Evolutionary conservation across 2,113 vertebrate genomes (phyloP), one percentile per base, ranked within the genome.

Genomic region (Istiophorus platypterus): DNA sequence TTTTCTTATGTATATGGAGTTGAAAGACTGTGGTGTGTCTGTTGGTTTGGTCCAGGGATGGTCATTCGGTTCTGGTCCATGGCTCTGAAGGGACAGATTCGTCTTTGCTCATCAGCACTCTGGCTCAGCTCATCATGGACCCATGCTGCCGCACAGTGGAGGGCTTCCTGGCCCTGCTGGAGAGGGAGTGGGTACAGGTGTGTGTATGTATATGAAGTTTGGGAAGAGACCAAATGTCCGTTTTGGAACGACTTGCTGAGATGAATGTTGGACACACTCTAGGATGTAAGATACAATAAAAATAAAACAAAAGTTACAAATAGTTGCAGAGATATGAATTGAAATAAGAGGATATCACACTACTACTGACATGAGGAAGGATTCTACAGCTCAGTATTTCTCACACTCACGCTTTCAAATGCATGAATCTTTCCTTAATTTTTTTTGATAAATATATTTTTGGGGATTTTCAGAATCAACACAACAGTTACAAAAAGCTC

Each of bases 151-250:
- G 95, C 61, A 97, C 95, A 0, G 86, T 97, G 69, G 18, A 8
- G 22, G 97, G 97, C 0, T 98, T 97, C 94, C 94, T 97, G 91
- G 92, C 67, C n/a, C 94, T 98, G 80, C 91, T 97, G 79, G 95
- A 97, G 77, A 86, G 94, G 42, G 97, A 98, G 37, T 97, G 96
- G 97, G 90, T 98, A n/a, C 76, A 97, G 95, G 97, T 97, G 87
- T 34, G 86, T 64, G 45, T 37, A 13, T 27, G 14, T 62, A 17
- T 58, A 13, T 63, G 11, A 45, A 29, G 17, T 34, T 6, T 18
- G 12, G 17, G 26, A 64, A 37, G 49, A 26, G 10, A 12, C 41
- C 20, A 45, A 24, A 22, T 62, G 18, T 47, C 7, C 12, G 7
- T 62, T 72, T 62, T 72, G 49, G 51, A 42, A 71, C 39, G 18